A percentile compares a stretch with the other conserved stretches of the same genome.
These are phyloP conservation scores for Larimichthys crocea DNA, from an alignment of 2,113 vertebrate genomes.

Conservation along the genomic window DNA sequence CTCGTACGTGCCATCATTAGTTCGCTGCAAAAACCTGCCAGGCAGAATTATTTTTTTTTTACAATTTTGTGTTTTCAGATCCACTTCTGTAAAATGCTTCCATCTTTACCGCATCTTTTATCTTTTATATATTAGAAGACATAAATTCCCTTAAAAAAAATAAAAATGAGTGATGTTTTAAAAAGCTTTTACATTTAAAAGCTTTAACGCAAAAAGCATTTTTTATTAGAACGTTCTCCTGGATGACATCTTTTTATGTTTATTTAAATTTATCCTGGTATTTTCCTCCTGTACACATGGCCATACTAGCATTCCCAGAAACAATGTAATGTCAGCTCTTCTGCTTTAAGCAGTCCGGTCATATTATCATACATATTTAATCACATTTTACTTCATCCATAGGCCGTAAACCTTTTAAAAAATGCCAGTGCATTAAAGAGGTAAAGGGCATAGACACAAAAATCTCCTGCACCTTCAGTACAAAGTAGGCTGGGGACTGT, in stretches of 20 bases:
- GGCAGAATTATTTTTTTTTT: neutral
- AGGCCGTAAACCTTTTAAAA: constrained; percentile 52
- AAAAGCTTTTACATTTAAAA: neutral
- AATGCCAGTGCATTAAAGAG: constrained; percentile 27
- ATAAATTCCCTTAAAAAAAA: neutral
- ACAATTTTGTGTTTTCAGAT: neutral
- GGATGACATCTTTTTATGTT: neutral
- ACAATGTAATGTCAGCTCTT: constrained; percentile 32
- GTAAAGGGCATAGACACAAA: constrained; percentile 2
- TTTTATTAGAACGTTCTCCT: neutral
- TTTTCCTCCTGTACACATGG: neutral
- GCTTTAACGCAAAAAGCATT: neutral
- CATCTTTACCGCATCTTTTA: neutral
- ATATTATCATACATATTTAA: constrained; percentile 15
- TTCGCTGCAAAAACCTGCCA: neutral
- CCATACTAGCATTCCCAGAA: constrained; percentile 1
- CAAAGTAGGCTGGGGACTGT: constrained; percentile 28
- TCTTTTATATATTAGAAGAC: neutral
- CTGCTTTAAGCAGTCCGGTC: constrained; percentile 43
- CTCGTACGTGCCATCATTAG: constrained; percentile 4
- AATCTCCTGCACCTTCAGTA: neutral
- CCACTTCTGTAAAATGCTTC: neutral
- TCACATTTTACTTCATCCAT: constrained; percentile 26
- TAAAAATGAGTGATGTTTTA: neutral
- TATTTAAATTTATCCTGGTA: neutral